A percentile compares a stretch with the other conserved stretches of the same genome.
These are phyloP conservation scores for Jacana jacana DNA, from an alignment of 2,113 vertebrate species.

Conservation along the genomic window DNA sequence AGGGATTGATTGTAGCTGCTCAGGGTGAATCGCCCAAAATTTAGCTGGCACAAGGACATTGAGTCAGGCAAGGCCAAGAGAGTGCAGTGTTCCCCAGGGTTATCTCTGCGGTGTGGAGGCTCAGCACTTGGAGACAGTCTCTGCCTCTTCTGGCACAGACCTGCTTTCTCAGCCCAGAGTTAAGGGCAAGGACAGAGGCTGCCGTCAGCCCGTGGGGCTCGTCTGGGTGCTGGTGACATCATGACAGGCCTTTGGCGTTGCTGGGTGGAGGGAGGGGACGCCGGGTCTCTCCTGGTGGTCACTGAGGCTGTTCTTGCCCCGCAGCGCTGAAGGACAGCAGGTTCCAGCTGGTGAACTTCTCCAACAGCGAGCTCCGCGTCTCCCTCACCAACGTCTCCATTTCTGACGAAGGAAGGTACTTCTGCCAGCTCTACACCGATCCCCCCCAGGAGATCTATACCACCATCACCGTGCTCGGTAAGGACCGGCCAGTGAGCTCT, in stretches of 20 bases:
- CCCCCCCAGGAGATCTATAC: constrained; percentile 96
- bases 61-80: constrained; percentile 45
- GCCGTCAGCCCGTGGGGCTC: background rate
- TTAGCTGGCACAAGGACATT: constrained; percentile 77
- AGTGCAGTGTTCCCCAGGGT: background rate
- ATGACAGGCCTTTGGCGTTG: background rate
- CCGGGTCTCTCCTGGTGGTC: background rate
- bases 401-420: constrained; percentile 94
- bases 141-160: background rate
- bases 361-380: constrained; percentile 96
- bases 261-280: background rate
- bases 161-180: background rate
- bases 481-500: too few relatives aligned
- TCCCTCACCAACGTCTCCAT: constrained; percentile 98
- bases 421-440: constrained; percentile 98
- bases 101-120: constrained; percentile 16
- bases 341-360: constrained; percentile 99
- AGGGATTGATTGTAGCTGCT: constrained; percentile 89
- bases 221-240: background rate
- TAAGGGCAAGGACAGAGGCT: background rate
- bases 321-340: constrained; percentile 97
- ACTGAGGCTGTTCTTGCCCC: constrained; percentile 37
- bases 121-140: background rate
- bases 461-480: constrained; percentile 95
- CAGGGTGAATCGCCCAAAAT: constrained; percentile 79